phyloP scores from a whole-genome alignment of 2,113 vertebrate species.

The Mormoops blainvillei region DNA sequence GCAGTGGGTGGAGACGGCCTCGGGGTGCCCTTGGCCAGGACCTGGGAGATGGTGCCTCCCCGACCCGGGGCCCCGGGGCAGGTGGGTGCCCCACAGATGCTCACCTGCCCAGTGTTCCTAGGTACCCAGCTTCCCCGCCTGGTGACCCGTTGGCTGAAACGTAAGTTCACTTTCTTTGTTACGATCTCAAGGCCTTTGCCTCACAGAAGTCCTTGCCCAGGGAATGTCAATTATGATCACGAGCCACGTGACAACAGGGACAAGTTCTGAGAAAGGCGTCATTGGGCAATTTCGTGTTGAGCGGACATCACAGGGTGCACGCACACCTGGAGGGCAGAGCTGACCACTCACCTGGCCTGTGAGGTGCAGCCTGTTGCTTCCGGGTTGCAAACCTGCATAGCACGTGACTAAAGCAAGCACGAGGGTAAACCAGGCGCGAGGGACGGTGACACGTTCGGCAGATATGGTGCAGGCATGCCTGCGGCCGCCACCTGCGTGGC shows the following conservation, averaged over 20 bases:
- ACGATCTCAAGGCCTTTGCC: fast-evolving
- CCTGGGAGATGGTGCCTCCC: background rate
- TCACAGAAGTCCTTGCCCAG: fast-evolving
- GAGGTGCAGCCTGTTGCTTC: background rate
- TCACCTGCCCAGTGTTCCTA: background rate
- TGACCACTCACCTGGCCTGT: background rate
- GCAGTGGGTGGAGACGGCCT: fast-evolving
- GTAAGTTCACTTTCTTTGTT: background rate
- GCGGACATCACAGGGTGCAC: background rate
- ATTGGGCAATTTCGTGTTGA: fast-evolving
- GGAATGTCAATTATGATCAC: fast-evolving
- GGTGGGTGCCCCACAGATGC: fast-evolving
- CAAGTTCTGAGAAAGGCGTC: too few species aligned
- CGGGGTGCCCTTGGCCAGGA: fast-evolving
- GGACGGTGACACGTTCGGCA: too few species aligned
- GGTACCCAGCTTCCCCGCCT: fast-evolving
- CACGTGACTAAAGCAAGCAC: too few species aligned
- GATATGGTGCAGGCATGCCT: too few species aligned
- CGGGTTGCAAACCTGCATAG: background rate
- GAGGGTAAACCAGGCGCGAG: too few species aligned
- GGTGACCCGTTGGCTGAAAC: fast-evolving
- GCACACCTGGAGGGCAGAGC: fast-evolving
- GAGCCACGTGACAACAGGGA: background rate
- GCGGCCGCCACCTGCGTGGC: too few species aligned
- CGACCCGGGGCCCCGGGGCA: fast-evolving